Conservation (phyloP, 1,140 invertebrate genomes). For the Geopemphigus sp. region DNA sequence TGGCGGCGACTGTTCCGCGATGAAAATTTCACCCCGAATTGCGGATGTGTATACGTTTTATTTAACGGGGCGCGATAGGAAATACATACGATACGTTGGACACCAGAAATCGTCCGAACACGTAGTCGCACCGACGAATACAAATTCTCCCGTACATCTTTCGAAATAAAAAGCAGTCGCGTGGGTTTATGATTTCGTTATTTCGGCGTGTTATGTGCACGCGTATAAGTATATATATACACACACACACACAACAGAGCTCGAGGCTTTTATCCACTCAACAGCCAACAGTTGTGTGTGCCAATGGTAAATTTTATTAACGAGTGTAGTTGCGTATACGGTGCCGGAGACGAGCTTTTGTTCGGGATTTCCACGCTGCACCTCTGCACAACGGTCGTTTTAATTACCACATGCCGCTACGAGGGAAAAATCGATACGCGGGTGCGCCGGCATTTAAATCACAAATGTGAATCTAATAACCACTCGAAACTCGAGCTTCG, state of each 20-base stretch:
- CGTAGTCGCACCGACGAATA: no score
- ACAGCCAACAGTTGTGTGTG: conserved; percentile 1
- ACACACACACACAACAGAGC: neutral
- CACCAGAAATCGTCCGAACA: no score
- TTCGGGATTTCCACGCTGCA: neutral
- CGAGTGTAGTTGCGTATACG: neutral
- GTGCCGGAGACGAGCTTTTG: neutral
- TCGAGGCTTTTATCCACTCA: neutral
- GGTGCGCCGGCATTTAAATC: neutral
- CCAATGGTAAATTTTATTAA: conserved; percentile 13
- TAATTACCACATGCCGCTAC: conserved; percentile 8
- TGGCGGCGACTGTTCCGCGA: no score
- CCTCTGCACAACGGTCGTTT: neutral
- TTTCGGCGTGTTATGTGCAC: no score
- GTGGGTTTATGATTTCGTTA: no score
- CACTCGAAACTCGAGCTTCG: neutral
- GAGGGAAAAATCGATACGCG: conserved; percentile 1
- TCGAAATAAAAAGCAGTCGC: no score
- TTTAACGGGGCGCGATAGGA: no score
- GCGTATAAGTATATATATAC: neutral
- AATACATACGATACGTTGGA: no score
- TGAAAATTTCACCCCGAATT: no score
- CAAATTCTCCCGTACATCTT: no score
- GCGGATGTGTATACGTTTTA: no score
- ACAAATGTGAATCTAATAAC: conserved; percentile 26